A percentile compares a stretch with the other conserved stretches of the same genome.
These are phyloP conservation scores for Paguma larvata DNA, from an alignment of 2,797 vertebrate genomes.

Conservation along the genomic window DNA sequence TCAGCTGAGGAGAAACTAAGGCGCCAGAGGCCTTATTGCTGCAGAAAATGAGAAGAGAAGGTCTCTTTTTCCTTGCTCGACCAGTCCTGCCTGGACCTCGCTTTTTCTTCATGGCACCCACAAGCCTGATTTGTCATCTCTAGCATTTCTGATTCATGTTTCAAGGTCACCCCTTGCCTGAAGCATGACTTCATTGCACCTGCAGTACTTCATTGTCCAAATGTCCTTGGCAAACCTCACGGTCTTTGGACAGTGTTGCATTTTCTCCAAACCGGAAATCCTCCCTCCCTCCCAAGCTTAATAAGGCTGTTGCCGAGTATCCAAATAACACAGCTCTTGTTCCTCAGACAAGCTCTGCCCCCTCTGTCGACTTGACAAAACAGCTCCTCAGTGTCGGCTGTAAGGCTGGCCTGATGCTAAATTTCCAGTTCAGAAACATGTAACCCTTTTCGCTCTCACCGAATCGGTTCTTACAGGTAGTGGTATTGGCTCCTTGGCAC, in stretches of 20 bases:
- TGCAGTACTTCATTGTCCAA: conserved; percentile 67
- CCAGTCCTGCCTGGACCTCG: background rate
- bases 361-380: conserved; percentile 33
- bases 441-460: background rate
- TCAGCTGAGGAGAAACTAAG: background rate
- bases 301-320: background rate
- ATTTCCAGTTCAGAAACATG: conserved; percentile 24
- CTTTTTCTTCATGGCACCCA: background rate
- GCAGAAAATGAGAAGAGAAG: background rate
- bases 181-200: conserved; percentile 75
- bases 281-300: conserved; percentile 48
- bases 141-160: conserved; percentile 42
- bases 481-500: background rate
- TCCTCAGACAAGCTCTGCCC: background rate
- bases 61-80: background rate
- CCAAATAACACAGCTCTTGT: conserved; percentile 30
- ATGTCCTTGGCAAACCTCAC: conserved; percentile 72
- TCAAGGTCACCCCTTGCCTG: conserved; percentile 63
- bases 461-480: background rate
- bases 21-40: too few relatives aligned
- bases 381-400: background rate
- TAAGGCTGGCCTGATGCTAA: background rate
- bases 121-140: background rate
- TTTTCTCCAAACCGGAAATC: conserved; percentile 62
- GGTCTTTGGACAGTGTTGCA: background rate